A percentile compares a stretch with the other conserved stretches of the same genome.
Conservation (phyloP, 2,888 invertebrate genomes). For the Lacanobia wlatinum region DNA sequence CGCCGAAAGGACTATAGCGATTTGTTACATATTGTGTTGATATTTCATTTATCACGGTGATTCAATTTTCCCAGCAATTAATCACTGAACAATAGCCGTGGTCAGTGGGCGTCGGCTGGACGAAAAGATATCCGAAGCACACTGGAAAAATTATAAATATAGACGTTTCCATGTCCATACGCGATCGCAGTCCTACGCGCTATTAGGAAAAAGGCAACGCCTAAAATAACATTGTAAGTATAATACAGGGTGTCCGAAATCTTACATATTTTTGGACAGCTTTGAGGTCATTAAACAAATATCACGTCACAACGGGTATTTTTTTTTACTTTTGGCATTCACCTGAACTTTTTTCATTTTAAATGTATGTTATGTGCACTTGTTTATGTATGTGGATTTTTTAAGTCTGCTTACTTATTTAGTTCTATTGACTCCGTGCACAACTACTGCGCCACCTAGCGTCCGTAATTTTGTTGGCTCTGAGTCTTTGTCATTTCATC, state of each 20-base stretch:
- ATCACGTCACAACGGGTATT: neutral
- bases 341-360: neutral
- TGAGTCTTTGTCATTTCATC: too few relatives aligned
- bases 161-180: conserved; percentile 4
- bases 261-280: conserved; percentile 17
- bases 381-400: neutral
- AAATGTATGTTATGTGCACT: too few relatives aligned
- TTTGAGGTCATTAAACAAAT: neutral
- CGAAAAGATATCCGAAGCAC: conserved; percentile 41
- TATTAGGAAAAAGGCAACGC: conserved; percentile 8
- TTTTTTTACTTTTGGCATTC: neutral
- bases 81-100: conserved; percentile 78
- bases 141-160: conserved; percentile 44
- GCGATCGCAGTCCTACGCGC: conserved; percentile 4
- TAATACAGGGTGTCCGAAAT: neutral
- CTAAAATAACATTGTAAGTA: neutral
- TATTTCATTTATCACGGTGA: conserved; percentile 82
- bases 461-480: too few relatives aligned
- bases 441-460: too few relatives aligned
- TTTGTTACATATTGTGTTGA: conserved; percentile 81
- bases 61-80: conserved; percentile 82
- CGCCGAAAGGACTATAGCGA: conserved; percentile 66
- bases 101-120: conserved; percentile 64
- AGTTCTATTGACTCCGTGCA: too few relatives aligned
- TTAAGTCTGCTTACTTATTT: too few relatives aligned